Percentiles rank a stretch among this genome's conserved stretches.
Evolutionary conservation across 2,113 vertebrate species (phyloP).

Genomic region (chimpanzee (Pan troglodytes)): NHGRI_mPanTro3-v2.1_pri NC_072407.2:95593501-95594000

Average conservation of each 20-base stretch:
- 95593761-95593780: not conserved
- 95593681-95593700: not conserved
- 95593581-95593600: too few species aligned
- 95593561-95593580: not conserved
- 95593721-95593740: not conserved
- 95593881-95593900: not conserved
- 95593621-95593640: not conserved
- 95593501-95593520: not conserved
- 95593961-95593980: not conserved
- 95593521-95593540: not conserved
- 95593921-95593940: not conserved
- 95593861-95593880: not conserved
- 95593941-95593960: not conserved
- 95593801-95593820: not conserved
- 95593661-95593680: rapidly evolving
- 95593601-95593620: not conserved
- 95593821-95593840: rapidly evolving
- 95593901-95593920: not conserved
- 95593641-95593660: not conserved
- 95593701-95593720: not conserved
- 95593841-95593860: not conserved
- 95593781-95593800: not conserved
- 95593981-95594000: not conserved
- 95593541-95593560: not conserved
- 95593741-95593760: not conserved